Base-by-base conservation (phyloP, 2,797 vertebrate species). In the Euphonia xanthogaster region DNA sequence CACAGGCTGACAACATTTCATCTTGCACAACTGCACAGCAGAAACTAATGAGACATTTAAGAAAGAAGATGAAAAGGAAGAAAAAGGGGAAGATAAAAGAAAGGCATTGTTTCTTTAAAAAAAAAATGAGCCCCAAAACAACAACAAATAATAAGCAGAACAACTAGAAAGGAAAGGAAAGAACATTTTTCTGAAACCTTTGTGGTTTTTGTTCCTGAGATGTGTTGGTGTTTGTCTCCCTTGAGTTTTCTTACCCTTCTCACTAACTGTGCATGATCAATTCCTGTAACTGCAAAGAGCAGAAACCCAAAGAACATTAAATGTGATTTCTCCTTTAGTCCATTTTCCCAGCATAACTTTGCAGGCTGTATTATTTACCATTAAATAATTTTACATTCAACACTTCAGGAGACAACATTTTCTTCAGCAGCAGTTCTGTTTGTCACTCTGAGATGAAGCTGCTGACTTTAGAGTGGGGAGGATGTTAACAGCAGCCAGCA, bases 401-500 rank as follows among this genome's bases (percentile, higher is more conserved):
- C 37, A 53, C 35, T 58, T 91, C 63, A 65, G 73, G 70, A 94
- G 75, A 61, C 31, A 47, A 61, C 42, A 8, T 73, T 87, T 71
- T 70, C 68, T 71, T 85, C 78, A 50, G 71, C 4, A 54, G 24
- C 57, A 72, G 44, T 62, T 94, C 33, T 77, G 50, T 87, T 91
- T 91, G 83, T 65, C 86, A 67, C 75, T 70, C 66, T 20, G 63
- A 77, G 86, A 37, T 72, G 68, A 45, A 89, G 75, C 30, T 71
- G 61, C 81, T 91, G 88, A 74, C 72, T 91, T 66, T 33, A 47
- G 68, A 74, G 53, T 8, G 14, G 42, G 81, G 65, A 54, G 35
- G 54, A 65, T 83, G 95, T 91, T 75, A 92, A 68, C 84, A 83
- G 73, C 75, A 88, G 84, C 88, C 93, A 95, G 88, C 92, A 96